Conservation (phyloP, 2,888 invertebrate genomes). For the Halocaridina rubra region DNA sequence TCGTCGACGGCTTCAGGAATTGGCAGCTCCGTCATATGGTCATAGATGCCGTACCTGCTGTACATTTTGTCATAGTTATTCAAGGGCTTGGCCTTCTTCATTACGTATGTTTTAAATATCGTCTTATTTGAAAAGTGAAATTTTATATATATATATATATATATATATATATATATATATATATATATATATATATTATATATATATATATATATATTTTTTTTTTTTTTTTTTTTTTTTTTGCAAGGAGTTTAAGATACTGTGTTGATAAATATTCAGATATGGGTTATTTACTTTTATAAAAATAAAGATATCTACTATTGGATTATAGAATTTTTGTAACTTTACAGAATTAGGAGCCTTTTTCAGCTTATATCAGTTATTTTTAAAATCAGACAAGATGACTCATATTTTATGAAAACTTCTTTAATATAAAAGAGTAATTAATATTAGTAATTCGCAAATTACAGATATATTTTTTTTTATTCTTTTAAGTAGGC, state of each 20-base stretch:
- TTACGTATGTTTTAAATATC: too few relatives aligned
- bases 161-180: background rate
- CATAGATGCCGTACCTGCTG: conserved; percentile 39
- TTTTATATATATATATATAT: background rate
- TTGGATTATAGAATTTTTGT: too few relatives aligned
- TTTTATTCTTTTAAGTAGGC: too few relatives aligned
- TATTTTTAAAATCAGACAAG: background rate
- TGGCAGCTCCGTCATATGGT: conserved; percentile 30
- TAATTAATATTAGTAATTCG: background rate
- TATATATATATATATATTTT: background rate
- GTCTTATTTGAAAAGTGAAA: too few relatives aligned
- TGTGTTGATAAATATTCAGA: too few relatives aligned
- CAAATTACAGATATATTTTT: background rate
- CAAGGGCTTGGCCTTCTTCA: too few relatives aligned
- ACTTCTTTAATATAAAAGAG: background rate
- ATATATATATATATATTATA: background rate
- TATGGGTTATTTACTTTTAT: too few relatives aligned
- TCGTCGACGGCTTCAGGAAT: conserved; percentile 25
- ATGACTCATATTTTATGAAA: background rate
- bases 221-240: too few relatives aligned
- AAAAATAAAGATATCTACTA: too few relatives aligned
- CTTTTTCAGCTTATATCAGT: background rate
- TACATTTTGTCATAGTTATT: background rate
- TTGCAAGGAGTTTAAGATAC: too few relatives aligned
- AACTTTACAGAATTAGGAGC: too few relatives aligned